Evolutionary conservation across 2,113 vertebrate species (phyloP), one percentile per base, ranked within the genome.

Genomic region (Chaenocephalus aceratus): DNA sequence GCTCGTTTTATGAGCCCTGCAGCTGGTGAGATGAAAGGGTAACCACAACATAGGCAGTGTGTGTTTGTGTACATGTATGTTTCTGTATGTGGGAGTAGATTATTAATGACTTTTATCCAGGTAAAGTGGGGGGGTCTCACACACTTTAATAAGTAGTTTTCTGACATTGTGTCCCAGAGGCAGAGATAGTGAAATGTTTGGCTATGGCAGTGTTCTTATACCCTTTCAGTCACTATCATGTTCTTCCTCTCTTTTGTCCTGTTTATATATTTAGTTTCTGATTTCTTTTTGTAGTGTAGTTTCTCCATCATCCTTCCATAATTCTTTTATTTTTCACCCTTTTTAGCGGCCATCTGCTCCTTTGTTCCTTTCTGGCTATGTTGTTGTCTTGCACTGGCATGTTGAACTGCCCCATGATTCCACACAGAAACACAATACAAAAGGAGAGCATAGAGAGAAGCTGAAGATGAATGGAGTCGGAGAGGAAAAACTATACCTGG

Each of bases 21-120:
- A 86, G 91, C 86, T 81, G 69, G 62, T 23, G 36, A 91, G 81
- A 89, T 89, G 85, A 88, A 89, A 84, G 69, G 60, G 74, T 85
- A 83, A 80, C 76, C 69, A 65, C 61, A 70, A 52, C 56, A 72
- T 64, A 59, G 46, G 62, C 52, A 23, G 1, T 53, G 71, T 41
- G 56, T 82, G 72, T 74, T 64, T 49, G 7, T 36, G 34, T 41
- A 6, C 36, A 41, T 41, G 36, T 41, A 41, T 41, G 36, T 52
- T 30, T 54, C 12, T 60, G 59, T 61, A n/a, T 51, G 51, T 30
- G 52, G 70, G 70, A 58, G 71, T 0, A 1, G 36, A 69, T 77
- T 80, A 68, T 80, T 83, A 82, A 89, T 75, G 53, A 72, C 73
- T 91, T 76, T 87, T 57, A 87, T 80, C 46, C 65, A 85, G 86